Evolutionary conservation across 1,140 invertebrate species (phyloP), one percentile per base, ranked within the genome.

Genomic region (Vanessa atalanta): DNA sequence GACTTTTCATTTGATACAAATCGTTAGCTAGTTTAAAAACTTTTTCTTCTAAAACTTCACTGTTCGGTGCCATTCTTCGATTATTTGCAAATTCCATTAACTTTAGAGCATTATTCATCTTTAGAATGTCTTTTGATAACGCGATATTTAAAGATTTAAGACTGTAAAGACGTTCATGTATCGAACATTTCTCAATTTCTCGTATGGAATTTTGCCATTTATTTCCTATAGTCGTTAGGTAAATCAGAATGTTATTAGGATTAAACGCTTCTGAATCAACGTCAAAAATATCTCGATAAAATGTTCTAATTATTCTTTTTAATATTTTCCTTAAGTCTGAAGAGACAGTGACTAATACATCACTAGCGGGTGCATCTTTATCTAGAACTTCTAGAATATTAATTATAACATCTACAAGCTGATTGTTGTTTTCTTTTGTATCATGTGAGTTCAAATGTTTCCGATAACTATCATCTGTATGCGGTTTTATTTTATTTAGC

Each of bases 121-220:
- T 87, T n/a, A 61, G 48, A 15, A 88, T 84, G 72, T 87, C 86
- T 15, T 47, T 65, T 14, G 77, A 75, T 75, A 90, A 48, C 43
- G 73, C 51, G 0, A 84, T 64, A 65, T 88, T 81, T 16, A 90
- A 72, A 31, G 80, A 63, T 76, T 90, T 90, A 55, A 87, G 64
- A 60, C 75, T 76, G 65, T 84, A 75, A 1, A 87, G 51, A 13
- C 67, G 77, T 68, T 83, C 75, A 8, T 65, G 63, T n/a, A 76
- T 16, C 15, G 37, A 2, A 50, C n/a, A 61, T 47, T 70, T 9
- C 71, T 70, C 78, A 5, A 87, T 20, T 55, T 78, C 66, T 37
- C 53, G 51, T 9, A 81, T 72, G 63, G 84, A 72, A 20, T 74
- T 73, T 26, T 79, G 73, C 85, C 86, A 88, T 57, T 80, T 79